Base-by-base conservation (phyloP, 2,888 invertebrate genomes). In the Chymomyza fuscimana region DNA sequence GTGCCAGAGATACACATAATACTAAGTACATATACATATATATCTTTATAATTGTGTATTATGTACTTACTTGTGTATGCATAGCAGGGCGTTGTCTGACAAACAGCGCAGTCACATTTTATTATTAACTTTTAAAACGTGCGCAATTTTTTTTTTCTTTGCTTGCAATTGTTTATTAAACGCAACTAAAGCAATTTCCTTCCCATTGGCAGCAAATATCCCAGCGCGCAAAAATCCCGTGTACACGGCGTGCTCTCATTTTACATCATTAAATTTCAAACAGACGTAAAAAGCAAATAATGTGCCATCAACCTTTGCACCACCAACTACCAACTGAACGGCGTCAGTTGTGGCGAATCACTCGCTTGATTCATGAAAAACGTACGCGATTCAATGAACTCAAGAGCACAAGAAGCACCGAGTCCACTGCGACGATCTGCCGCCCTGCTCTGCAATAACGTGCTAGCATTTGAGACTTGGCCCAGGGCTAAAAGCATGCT, bases 281-380 rank as follows among this genome's bases (percentile, higher is more conserved):
- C 36, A 59, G 63, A 64, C 22, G 63, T 63, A 50, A 40, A 46
- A 46, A 46, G 58, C 51, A 69, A 70, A 10, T 12, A 69, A 65
- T 12, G 50, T 73, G 70, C 60, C 63, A 51, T 50, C 62, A 70
- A 76, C 36, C 73, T 73, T 70, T 79, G 72, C 10, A 67, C 74
- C 32, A 19, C 19, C 19, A n/a, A 5, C 1, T 1, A 50, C 19
- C n/a, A 25, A 25, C 25, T 25, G 59, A 63, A 69, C 63, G 70
- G 69, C 82, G 73, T 75, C 73, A 74, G 69, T 67, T 62, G 12
- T 67, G 63, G 59, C 52, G 61, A 76, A 90, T 90, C 89, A 90
- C 87, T 89, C 89, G 78, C 72, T 89, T 86, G 81, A 82, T 89
- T 89, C 90, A 88, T 90, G 90, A 85, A 87, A 72, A 79, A 77